Base-by-base conservation (phyloP, 2,797 vertebrate genomes). In the Oreochromis mossambicus region DNA sequence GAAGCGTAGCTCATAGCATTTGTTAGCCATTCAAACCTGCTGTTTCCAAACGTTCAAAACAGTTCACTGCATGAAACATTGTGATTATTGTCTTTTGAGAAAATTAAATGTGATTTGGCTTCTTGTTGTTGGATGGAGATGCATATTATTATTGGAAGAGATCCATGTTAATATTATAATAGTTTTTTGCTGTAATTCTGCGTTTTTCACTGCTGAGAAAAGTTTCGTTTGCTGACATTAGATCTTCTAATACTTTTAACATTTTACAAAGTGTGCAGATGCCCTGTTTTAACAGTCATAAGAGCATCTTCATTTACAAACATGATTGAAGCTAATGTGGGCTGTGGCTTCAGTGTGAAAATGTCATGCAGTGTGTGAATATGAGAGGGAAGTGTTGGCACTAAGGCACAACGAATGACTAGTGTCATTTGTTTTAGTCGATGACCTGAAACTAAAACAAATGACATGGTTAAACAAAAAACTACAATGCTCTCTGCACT, bases 251-350 rank as follows among this genome's bases (percentile, higher is more conserved):
- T 46, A 11, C 24, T 73, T 24, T 48, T 46, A 41, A 41, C n/a
- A 41, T 29, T 48, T 46, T 70, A 26, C 66, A 46, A 70, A 43
- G 21, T 2, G 9, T 48, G 9, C 24, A 29, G 68, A 48, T 73
- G 4, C 3, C 1, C 66, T 70, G 14, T 17, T 26, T 26, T 17
- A 70, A 26, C 12, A 29, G 8, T 70, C 41, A 26, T 2, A 29
- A 11, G 14, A 46, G 14, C 21, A 11, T 46, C 41, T 46, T 46
- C 38, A 46, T 46, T 70, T 46, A 46, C n/a, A 68, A 41, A 68
- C 7, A 24, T 2, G 12, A 41, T 6, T 41, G 36, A 46, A 46
- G 66, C 38, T 21, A 43, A 70, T 8, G 6, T 6, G 0, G 1
- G 5, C 13, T 24, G 21, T 43, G 38, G 38, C 26, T 26, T 26